A percentile compares a stretch with the other conserved stretches of the same genome.
Conservation (phyloP, 2,113 vertebrate species). For the Mastomys coucha region DNA sequence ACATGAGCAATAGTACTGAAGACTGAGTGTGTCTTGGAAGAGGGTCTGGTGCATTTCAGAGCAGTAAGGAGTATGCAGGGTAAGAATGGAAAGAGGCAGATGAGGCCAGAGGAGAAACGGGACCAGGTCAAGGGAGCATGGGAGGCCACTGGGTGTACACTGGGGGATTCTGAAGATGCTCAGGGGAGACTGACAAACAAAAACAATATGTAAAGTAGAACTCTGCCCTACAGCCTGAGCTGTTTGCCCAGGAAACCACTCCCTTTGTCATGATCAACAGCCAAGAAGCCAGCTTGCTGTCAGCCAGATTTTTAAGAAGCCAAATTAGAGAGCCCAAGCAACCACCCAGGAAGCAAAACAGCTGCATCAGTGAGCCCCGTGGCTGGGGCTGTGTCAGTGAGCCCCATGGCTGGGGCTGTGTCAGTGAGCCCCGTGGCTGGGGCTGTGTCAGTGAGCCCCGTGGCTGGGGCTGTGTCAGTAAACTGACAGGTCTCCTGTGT, state of each 20-base stretch:
- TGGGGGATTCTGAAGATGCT: not conserved
- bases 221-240: not conserved
- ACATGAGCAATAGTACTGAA: not conserved
- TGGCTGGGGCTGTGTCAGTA: not conserved
- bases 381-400: not conserved
- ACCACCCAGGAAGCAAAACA: not conserved
- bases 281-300: not conserved
- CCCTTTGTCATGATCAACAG: too few species aligned
- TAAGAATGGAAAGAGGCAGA: not conserved
- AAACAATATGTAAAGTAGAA: not conserved
- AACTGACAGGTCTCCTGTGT: not conserved
- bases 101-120: not conserved
- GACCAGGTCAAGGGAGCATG: not conserved
- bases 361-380: too few species aligned
- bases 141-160: not conserved
- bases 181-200: not conserved
- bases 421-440: not conserved
- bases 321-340: not conserved
- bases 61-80: not conserved
- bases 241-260: not conserved
- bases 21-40: not conserved
- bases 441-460: too few species aligned
- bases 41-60: not conserved
- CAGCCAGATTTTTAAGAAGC: not conserved
- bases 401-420: not conserved